Conservation (phyloP, 2,888 invertebrate species). For the Embidobia sp. region DNA sequence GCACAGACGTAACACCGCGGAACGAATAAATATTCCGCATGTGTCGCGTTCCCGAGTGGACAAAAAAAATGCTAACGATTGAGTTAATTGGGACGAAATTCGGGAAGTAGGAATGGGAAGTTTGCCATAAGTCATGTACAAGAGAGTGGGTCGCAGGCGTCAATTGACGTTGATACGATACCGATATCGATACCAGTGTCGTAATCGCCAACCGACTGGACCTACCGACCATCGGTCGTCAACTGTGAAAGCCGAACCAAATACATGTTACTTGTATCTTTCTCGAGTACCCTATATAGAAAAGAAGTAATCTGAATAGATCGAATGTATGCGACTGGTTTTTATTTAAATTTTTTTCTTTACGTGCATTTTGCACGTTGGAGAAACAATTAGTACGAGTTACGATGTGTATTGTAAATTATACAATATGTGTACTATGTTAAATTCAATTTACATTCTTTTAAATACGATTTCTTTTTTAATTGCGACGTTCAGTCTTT, state of each 20-base stretch:
- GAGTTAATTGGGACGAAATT: slow-evolving; percentile 36
- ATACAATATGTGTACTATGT: too few species aligned
- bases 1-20: neutral
- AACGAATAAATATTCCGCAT: slow-evolving; percentile 29
- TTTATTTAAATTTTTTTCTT: too few species aligned
- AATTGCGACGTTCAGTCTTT: too few species aligned
- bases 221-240: slow-evolving; percentile 69
- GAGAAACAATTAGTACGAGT: too few species aligned
- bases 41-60: neutral
- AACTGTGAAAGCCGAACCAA: slow-evolving; percentile 71
- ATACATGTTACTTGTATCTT: slow-evolving; percentile 69
- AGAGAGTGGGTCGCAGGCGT: slow-evolving; percentile 51
- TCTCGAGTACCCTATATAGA: slow-evolving; percentile 66
- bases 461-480: too few species aligned
- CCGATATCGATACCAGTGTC: slow-evolving; percentile 63
- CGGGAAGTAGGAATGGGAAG: slow-evolving; percentile 10
- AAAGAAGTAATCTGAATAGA: slow-evolving; percentile 41
- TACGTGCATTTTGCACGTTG: too few species aligned
- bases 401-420: too few species aligned
- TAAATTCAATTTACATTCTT: too few species aligned
- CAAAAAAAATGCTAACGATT: slow-evolving; percentile 26
- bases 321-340: too few species aligned
- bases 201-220: slow-evolving; percentile 69
- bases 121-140: slow-evolving; percentile 29
- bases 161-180: slow-evolving; percentile 51